A percentile compares a stretch with the other conserved stretches of the same genome.
phyloP scores from a whole-genome alignment of 2,888 invertebrate genomes.

The Amphimallon solstitiale region DNA sequence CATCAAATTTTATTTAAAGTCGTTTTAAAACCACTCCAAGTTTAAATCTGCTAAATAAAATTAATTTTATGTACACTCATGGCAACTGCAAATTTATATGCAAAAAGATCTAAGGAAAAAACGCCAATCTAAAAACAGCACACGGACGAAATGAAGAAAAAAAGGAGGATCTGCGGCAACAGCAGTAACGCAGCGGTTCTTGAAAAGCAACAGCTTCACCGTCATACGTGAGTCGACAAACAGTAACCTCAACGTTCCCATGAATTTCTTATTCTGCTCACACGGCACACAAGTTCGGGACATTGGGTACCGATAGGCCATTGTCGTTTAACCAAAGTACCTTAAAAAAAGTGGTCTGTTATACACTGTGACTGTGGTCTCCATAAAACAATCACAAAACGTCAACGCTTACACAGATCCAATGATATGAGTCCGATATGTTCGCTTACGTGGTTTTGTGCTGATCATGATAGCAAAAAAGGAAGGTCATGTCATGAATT shows the following conservation, averaged over 20 bases:
- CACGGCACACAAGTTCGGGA: slow-evolving; percentile 48
- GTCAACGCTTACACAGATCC: slow-evolving; percentile 39
- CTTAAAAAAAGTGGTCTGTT: slow-evolving; percentile 46
- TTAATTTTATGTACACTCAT: not conserved
- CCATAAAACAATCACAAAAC: slow-evolving; percentile 44
- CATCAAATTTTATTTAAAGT: no score
- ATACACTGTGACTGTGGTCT: slow-evolving; percentile 43
- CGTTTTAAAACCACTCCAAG: no score
- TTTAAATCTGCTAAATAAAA: not conserved
- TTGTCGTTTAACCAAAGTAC: slow-evolving; percentile 49
- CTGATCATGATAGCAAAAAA: slow-evolving; percentile 25
- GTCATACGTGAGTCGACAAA: slow-evolving; percentile 57
- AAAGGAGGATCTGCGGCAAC: slow-evolving; percentile 25
- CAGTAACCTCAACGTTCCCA: slow-evolving; percentile 57
- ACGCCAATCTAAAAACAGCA: slow-evolving; percentile 22
- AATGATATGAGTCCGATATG: slow-evolving; percentile 35
- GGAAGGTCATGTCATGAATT: slow-evolving; percentile 34
- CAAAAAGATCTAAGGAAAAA: slow-evolving; percentile 5
- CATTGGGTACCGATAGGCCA: slow-evolving; percentile 51
- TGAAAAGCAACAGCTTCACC: slow-evolving; percentile 35
- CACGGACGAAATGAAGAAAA: slow-evolving; percentile 28
- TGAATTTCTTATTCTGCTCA: slow-evolving; percentile 61
- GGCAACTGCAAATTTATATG: no score
- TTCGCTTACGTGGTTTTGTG: slow-evolving; percentile 28
- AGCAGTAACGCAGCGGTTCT: slow-evolving; percentile 21